Conservation (phyloP, 2,888 invertebrate genomes). For the Dolichomitus sp. region DNA sequence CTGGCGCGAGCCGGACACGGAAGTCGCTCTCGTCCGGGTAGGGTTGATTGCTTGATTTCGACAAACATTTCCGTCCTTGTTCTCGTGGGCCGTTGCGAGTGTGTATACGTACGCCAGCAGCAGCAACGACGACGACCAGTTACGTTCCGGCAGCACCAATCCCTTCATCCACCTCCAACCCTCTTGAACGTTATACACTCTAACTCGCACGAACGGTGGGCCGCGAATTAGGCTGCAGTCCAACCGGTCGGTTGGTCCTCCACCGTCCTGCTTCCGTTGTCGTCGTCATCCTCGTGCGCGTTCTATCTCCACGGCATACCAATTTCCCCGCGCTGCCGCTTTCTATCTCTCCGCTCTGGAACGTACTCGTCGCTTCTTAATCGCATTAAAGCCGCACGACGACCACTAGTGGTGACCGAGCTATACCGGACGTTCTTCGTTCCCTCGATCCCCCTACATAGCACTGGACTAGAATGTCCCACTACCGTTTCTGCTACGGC, state of each 20-base stretch:
- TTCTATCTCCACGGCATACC: slow-evolving; percentile 76
- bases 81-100: slow-evolving; percentile 42
- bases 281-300: slow-evolving; percentile 56
- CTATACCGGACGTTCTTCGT: slow-evolving; percentile 53
- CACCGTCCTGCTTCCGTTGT: slow-evolving; percentile 20
- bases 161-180: slow-evolving; percentile 58
- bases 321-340: slow-evolving; percentile 71
- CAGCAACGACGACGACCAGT: slow-evolving; percentile 43
- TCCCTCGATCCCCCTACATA: slow-evolving; percentile 39
- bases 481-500: slow-evolving; percentile 10
- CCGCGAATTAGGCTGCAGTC: slow-evolving; percentile 80
- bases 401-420: slow-evolving; percentile 57
- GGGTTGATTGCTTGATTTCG: slow-evolving; percentile 83
- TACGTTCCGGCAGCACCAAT: slow-evolving; percentile 52
- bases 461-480: slow-evolving; percentile 9
- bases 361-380: slow-evolving; percentile 77
- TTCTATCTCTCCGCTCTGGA: slow-evolving; percentile 16
- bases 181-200: slow-evolving; percentile 62
- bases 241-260: slow-evolving; percentile 71
- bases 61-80: slow-evolving; percentile 77
- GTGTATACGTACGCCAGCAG: slow-evolving; percentile 27
- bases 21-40: slow-evolving; percentile 68
- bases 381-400: slow-evolving; percentile 77
- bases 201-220: slow-evolving; percentile 60
- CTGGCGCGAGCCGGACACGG: slow-evolving; percentile 49